phyloP scores from a whole-genome alignment of 2,113 vertebrate species.

The Mesoclemmys tuberculata region DNA sequence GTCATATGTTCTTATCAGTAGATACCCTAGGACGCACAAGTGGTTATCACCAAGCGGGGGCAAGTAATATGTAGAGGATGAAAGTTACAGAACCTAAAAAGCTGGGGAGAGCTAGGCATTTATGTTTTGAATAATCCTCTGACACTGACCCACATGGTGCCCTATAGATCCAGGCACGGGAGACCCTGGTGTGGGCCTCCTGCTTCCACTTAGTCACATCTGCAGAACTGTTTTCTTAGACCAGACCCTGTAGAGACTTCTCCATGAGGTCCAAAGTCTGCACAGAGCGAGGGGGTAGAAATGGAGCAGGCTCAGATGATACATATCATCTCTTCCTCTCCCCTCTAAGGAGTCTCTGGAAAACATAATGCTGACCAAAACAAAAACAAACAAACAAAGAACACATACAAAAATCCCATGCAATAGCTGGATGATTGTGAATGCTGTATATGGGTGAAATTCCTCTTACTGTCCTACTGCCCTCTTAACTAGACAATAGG shows the following conservation, averaged over 20 bases:
- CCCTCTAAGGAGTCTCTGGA: background rate
- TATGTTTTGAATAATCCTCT: background rate
- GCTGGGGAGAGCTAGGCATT: background rate
- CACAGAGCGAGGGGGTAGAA: background rate
- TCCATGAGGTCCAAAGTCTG: background rate
- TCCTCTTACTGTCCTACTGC: background rate
- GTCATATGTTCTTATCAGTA: background rate
- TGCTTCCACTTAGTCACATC: fast-evolving
- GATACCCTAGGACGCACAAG: too few species aligned
- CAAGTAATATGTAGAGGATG: background rate
- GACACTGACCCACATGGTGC: background rate
- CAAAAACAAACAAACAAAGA: background rate
- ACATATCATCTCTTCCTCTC: background rate
- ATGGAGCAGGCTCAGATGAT: background rate
- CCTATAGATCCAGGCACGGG: background rate
- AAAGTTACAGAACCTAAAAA: background rate
- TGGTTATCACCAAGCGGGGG: background rate
- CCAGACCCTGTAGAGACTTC: background rate
- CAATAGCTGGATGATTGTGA: background rate
- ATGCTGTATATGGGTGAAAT: background rate
- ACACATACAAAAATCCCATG: background rate
- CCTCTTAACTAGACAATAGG: background rate
- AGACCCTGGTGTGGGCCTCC: background rate
- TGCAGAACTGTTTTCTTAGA: background rate
- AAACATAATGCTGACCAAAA: background rate